A percentile compares a stretch with the other conserved stretches of the same genome.
Conservation (phyloP, 2,797 vertebrate genomes). For the Sebastolobus altivelis region DNA sequence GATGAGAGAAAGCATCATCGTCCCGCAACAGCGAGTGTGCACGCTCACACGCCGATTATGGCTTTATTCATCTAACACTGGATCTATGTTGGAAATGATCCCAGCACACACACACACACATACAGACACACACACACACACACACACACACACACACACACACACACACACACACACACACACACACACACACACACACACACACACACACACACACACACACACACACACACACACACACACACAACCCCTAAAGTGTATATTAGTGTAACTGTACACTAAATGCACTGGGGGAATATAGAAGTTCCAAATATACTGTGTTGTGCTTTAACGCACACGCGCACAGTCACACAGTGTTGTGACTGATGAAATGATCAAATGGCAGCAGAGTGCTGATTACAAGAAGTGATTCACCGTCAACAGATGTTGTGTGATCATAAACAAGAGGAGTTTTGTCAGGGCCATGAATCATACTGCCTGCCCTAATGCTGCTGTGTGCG, state of each 20-base stretch:
- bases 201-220: background rate
- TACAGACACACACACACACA: background rate
- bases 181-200: background rate
- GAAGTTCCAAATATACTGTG: conserved; percentile 10
- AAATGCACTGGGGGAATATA: conserved; percentile 8
- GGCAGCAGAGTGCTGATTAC: conserved; percentile 70
- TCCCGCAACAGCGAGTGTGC: conserved; percentile 12
- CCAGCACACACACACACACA: conserved; percentile 1
- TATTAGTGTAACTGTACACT: conserved; percentile 16
- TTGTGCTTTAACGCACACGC: conserved; percentile 4
- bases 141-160: background rate
- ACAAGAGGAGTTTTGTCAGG: conserved; percentile 79
- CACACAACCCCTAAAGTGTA: background rate
- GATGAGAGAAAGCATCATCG: conserved; percentile 55
- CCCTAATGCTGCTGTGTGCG: conserved; percentile 57
- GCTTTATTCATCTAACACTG: conserved; percentile 41
- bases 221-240: background rate
- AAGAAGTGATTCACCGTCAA: conserved; percentile 73
- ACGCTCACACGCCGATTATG: conserved; percentile 31
- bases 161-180: background rate
- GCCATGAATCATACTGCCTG: conserved; percentile 74
- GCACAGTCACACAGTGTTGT: conserved; percentile 28
- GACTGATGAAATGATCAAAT: conserved; percentile 73
- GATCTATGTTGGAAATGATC: conserved; percentile 22
- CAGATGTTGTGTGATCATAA: conserved; percentile 82